A percentile compares a stretch with the other conserved stretches of the same genome.
phyloP scores from a whole-genome alignment of 2,888 invertebrate species.

The Hemithea aestivaria region DNA sequence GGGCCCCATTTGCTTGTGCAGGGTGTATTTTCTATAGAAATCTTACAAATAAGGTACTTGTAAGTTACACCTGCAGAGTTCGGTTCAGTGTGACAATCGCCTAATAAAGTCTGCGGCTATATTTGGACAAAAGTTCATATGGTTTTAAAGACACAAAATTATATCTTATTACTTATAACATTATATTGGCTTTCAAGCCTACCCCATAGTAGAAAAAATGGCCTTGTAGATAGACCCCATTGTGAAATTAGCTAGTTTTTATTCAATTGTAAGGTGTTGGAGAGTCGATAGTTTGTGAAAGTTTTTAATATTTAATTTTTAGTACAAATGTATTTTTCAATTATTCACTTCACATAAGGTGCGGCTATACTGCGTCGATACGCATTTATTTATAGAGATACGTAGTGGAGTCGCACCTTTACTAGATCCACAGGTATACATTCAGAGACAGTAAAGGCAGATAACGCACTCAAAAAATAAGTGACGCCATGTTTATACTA shows the following conservation, averaged over 20 bases:
- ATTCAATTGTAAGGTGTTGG: slow-evolving; percentile 15
- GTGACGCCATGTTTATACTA: no score
- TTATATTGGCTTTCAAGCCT: slow-evolving; percentile 28
- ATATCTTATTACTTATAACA: no score
- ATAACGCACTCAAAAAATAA: no score
- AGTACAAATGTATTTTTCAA: slow-evolving; percentile 29
- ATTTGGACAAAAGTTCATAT: not conserved
- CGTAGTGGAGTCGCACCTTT: slow-evolving; percentile 3
- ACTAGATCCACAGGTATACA: slow-evolving; percentile 13
- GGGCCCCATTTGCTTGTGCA: no score
- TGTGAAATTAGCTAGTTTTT: slow-evolving; percentile 24
- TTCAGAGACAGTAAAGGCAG: no score
- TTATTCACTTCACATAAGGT: slow-evolving; percentile 8
- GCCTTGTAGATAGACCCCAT: slow-evolving; percentile 56
- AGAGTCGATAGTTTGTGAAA: slow-evolving; percentile 13
- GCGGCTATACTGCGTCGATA: not conserved
- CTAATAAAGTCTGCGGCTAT: not conserved
- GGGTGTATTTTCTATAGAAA: no score
- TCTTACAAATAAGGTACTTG: no score
- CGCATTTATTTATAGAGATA: not conserved
- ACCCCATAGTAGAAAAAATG: slow-evolving; percentile 40
- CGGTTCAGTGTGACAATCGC: no score
- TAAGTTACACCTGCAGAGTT: no score
- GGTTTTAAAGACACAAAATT: no score
- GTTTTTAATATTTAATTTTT: slow-evolving; percentile 25